These are phyloP conservation scores for Thaleichthys pacificus DNA, from an alignment of 2,797 vertebrate genomes.

Conservation along the genomic window DNA sequence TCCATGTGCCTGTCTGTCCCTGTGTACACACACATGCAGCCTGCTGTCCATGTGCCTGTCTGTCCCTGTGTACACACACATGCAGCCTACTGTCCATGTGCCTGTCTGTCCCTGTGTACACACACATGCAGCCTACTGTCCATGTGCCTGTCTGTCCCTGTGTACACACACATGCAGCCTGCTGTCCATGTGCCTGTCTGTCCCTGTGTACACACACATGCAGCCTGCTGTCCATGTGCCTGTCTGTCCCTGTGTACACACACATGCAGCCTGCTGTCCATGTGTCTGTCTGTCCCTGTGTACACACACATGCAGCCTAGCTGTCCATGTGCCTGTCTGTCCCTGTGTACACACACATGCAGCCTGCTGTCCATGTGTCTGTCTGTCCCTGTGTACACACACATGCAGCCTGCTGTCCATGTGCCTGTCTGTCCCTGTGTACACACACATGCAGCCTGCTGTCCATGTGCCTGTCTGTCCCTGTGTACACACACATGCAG, in stretches of 20 bases:
- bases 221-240: constrained; percentile 23
- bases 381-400: constrained; percentile 8
- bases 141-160: constrained; percentile 23
- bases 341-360: constrained; percentile 20
- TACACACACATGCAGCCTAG: constrained; percentile 30
- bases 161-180: constrained; percentile 25
- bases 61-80: constrained; percentile 19
- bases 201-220: constrained; percentile 21
- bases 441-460: constrained; percentile 28
- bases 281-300: constrained; percentile 18
- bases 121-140: constrained; percentile 27
- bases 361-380: constrained; percentile 23
- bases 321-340: constrained; percentile 21
- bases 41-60: constrained; percentile 24
- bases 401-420: constrained; percentile 29
- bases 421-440: constrained; percentile 17
- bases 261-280: constrained; percentile 29
- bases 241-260: constrained; percentile 7
- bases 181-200: constrained; percentile 24
- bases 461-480: constrained; percentile 22
- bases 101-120: constrained; percentile 13
- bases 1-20: constrained; percentile 22
- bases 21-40: constrained; percentile 24
- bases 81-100: constrained; percentile 23
- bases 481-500: constrained; percentile 24